phyloP scores from a whole-genome alignment of 1,140 invertebrate species.

The Ips nitidus region DNA sequence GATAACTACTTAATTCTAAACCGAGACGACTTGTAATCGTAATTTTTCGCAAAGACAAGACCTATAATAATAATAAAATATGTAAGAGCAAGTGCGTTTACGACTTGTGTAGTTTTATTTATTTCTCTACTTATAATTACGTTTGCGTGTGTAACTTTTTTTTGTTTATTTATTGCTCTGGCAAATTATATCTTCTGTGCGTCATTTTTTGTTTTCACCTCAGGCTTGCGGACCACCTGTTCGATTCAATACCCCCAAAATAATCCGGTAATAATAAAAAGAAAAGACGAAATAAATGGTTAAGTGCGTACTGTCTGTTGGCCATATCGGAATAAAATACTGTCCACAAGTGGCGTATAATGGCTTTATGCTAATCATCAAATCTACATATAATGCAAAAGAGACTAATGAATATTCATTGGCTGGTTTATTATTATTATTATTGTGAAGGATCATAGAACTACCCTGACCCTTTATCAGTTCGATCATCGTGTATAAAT shows the following conservation, averaged over 20 bases:
- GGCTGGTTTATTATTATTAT: slow-evolving; percentile 29
- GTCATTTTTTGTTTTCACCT: background rate
- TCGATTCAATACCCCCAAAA: background rate
- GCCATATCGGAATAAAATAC: slow-evolving; percentile 24
- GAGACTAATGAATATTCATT: slow-evolving; percentile 37
- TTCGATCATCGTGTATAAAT: slow-evolving; percentile 4
- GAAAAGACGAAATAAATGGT: slow-evolving; percentile 6
- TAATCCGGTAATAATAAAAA: background rate
- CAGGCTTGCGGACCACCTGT: background rate
- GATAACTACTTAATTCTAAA: slow-evolving; percentile 25
- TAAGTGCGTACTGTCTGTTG: slow-evolving; percentile 24
- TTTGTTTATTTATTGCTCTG: slow-evolving; percentile 3
- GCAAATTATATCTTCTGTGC: slow-evolving; percentile 1
- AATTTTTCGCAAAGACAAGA: slow-evolving; percentile 20
- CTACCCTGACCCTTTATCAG: slow-evolving; percentile 34
- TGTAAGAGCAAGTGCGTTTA: slow-evolving; percentile 9
- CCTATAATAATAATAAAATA: slow-evolving; percentile 18
- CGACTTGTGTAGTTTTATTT: slow-evolving; percentile 8
- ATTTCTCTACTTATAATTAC: slow-evolving; percentile 9
- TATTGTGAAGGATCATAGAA: slow-evolving; percentile 30
- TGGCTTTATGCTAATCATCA: slow-evolving; percentile 34
- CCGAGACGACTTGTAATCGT: slow-evolving; percentile 10
- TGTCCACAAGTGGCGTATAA: slow-evolving; percentile 37
- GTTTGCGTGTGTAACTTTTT: slow-evolving; percentile 5
- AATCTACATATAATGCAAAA: slow-evolving; percentile 40